phyloP scores from a whole-genome alignment of 2,888 invertebrate genomes.

The Agrochola circellaris region DNA sequence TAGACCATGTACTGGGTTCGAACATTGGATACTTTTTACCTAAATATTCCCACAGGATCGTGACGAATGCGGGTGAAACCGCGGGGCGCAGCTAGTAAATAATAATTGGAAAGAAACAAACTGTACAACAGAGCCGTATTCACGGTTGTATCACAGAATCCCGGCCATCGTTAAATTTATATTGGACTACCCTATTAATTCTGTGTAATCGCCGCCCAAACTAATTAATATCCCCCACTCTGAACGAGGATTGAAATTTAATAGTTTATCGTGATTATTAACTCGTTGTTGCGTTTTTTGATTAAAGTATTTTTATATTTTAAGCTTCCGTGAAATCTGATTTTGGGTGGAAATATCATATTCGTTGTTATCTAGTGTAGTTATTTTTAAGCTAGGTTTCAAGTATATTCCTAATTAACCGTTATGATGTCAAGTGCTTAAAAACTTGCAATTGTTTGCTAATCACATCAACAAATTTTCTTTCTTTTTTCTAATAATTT shows the following conservation, averaged over 20 bases:
- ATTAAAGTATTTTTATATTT: conserved; percentile 5
- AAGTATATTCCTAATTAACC: no score
- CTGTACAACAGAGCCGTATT: conserved; percentile 20
- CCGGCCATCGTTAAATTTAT: conserved; percentile 78
- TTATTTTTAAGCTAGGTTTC: background rate
- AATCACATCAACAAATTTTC: background rate
- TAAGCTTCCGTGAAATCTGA: background rate
- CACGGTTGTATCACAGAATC: conserved; percentile 36
- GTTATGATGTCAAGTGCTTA: background rate
- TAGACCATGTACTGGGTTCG: no score
- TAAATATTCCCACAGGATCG: no score
- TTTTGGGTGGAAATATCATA: background rate
- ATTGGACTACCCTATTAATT: conserved; percentile 88
- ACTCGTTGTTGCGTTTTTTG: conserved; percentile 31
- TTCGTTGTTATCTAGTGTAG: background rate
- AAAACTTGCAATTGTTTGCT: background rate
- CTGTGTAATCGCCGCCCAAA: conserved; percentile 81
- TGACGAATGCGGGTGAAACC: no score
- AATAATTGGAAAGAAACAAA: conserved; percentile 40
- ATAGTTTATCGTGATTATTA: conserved; percentile 79
- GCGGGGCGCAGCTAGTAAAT: background rate
- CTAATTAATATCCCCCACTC: conserved; percentile 84
- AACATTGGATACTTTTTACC: no score
- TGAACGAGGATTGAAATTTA: conserved; percentile 83
- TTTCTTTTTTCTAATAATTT: background rate